Conservation (phyloP, 2,888 invertebrate genomes). For the Loripinus fragilis region DNA sequence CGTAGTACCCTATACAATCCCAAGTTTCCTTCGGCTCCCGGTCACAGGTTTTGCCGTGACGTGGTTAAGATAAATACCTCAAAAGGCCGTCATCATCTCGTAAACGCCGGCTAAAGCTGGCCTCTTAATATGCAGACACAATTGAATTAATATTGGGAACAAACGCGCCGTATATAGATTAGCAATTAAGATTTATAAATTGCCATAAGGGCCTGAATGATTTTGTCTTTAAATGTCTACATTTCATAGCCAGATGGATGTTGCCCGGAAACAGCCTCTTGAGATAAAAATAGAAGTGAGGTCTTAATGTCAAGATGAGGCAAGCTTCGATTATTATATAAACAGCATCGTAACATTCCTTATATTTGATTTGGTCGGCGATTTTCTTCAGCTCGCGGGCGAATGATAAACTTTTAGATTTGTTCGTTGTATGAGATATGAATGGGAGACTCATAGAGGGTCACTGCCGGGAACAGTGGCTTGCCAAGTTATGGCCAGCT, state of each 20-base stretch:
- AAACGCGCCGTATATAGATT: constrained; percentile 2
- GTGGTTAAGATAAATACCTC: not conserved
- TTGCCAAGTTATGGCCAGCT: too few species aligned
- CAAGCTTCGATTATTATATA: too few species aligned
- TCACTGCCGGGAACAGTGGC: too few species aligned
- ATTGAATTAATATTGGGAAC: not conserved
- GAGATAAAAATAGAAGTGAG: not conserved
- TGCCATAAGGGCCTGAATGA: not conserved
- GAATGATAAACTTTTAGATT: too few species aligned
- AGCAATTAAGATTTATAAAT: constrained; percentile 14
- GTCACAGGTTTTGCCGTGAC: too few species aligned
- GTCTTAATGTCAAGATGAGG: not conserved
- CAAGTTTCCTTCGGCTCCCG: too few species aligned
- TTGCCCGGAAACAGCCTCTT: not conserved
- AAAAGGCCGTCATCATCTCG: not conserved
- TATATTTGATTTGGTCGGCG: too few species aligned
- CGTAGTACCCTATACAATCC: too few species aligned
- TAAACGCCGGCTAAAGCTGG: not conserved
- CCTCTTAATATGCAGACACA: not conserved
- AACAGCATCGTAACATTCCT: too few species aligned
- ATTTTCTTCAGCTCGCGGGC: too few species aligned
- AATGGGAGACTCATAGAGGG: too few species aligned
- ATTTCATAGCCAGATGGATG: not conserved
- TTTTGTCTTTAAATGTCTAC: not conserved
- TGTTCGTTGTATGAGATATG: too few species aligned